A percentile compares a stretch with the other conserved stretches of the same genome.
phyloP scores from a whole-genome alignment of 2,797 vertebrate genomes.

The Brotula barbata region DNA sequence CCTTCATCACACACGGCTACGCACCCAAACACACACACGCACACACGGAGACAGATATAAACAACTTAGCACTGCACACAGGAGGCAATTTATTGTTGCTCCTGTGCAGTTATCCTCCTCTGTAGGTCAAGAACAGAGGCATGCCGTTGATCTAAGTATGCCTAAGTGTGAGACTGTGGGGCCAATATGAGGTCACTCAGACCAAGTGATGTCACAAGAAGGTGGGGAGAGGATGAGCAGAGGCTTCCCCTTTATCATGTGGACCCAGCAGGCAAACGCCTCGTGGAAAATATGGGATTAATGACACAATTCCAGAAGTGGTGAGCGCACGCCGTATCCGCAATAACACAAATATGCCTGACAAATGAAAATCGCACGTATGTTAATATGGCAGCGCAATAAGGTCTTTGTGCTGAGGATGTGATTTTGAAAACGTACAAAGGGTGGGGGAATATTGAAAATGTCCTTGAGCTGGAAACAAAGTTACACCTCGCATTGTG shows the following conservation, averaged over 20 bases:
- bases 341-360: slow-evolving; percentile 31
- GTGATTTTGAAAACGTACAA: slow-evolving; percentile 49
- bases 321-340: slow-evolving; percentile 26
- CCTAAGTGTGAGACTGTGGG: slow-evolving; percentile 44
- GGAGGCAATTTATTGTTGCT: slow-evolving; percentile 62
- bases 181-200: slow-evolving; percentile 24
- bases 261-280: slow-evolving; percentile 3
- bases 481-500: slow-evolving; percentile 27
- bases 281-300: slow-evolving; percentile 16
- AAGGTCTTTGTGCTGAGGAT: slow-evolving; percentile 42
- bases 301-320: slow-evolving; percentile 28
- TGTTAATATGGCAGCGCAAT: slow-evolving; percentile 24
- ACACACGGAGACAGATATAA: slow-evolving; percentile 17
- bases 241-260: slow-evolving; percentile 8
- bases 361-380: slow-evolving; percentile 18
- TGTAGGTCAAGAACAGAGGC: slow-evolving; percentile 54
- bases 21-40: background rate
- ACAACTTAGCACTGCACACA: slow-evolving; percentile 57
- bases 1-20: background rate
- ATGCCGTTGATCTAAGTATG: slow-evolving; percentile 43
- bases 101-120: slow-evolving; percentile 48
- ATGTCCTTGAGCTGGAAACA: slow-evolving; percentile 58
- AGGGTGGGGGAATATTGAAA: slow-evolving; percentile 35
- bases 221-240: slow-evolving; percentile 4
- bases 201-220: slow-evolving; percentile 42